phyloP scores from a whole-genome alignment of 2,888 invertebrate species.

The Notodonta ziczac region DNA sequence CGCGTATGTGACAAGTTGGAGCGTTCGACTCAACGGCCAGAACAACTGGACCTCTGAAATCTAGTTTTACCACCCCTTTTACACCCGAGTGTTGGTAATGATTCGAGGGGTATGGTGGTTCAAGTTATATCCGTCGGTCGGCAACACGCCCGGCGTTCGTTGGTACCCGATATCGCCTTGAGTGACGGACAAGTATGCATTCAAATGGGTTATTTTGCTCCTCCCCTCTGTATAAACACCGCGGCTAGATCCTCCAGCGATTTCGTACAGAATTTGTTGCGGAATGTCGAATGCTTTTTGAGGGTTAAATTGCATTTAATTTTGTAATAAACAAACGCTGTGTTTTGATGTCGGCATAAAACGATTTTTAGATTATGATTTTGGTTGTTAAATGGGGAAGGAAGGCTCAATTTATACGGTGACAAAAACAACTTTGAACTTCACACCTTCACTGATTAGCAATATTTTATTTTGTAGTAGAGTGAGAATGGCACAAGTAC shows the following conservation, averaged over 20 bases:
- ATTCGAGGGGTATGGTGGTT: constrained; percentile 45
- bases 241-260: constrained; percentile 73
- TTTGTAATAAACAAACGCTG: constrained; percentile 75
- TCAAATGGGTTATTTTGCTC: constrained; percentile 89
- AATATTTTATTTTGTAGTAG: no score
- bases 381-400: constrained; percentile 31
- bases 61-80: constrained; percentile 32
- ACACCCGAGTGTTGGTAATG: constrained; percentile 16
- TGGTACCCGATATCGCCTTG: constrained; percentile 85
- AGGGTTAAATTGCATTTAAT: constrained; percentile 82
- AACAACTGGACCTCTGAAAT: constrained; percentile 46
- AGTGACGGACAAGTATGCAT: constrained; percentile 91
- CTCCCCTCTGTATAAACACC: constrained; percentile 75
- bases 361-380: constrained; percentile 40
- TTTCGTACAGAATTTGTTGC: constrained; percentile 82
- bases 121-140: constrained; percentile 48
- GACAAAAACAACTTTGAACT: no score
- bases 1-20: constrained; percentile 83
- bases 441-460: no score
- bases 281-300: constrained; percentile 80
- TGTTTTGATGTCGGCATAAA: constrained; percentile 62
- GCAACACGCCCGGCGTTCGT: constrained; percentile 68
- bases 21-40: constrained; percentile 68
- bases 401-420: no score
- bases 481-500: no score